phyloP scores from a whole-genome alignment of 1,140 invertebrate genomes.

The Bactericera cockerelli region DNA sequence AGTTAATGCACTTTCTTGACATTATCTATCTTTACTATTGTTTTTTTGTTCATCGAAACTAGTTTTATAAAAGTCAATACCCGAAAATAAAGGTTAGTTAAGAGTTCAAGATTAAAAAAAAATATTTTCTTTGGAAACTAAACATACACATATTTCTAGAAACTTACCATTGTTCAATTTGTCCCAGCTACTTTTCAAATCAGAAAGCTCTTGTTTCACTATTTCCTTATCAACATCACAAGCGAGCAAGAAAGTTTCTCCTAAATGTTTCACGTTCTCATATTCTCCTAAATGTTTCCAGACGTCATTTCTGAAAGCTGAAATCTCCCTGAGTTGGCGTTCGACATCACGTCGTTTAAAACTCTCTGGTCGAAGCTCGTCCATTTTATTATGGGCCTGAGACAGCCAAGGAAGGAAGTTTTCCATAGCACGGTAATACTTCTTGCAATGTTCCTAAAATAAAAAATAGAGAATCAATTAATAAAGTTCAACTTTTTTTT shows the following conservation, averaged over 20 bases:
- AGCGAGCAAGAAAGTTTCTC: constrained; percentile 66
- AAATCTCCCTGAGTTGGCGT: constrained; percentile 75
- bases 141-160: too few relatives aligned
- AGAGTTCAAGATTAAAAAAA: too few relatives aligned
- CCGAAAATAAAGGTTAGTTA: too few relatives aligned
- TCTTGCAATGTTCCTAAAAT: constrained; percentile 63
- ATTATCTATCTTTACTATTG: too few relatives aligned
- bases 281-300: constrained; percentile 85
- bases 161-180: constrained; percentile 66
- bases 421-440: constrained; percentile 71
- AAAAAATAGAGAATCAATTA: constrained; percentile 5
- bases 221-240: constrained; percentile 83
- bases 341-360: constrained; percentile 76
- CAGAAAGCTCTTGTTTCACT: constrained; percentile 62
- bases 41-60: too few relatives aligned
- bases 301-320: constrained; percentile 79
- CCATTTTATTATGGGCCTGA: constrained; percentile 70
- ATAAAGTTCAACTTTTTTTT: neutral
- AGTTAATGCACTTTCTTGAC: too few relatives aligned
- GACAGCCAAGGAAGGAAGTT: constrained; percentile 75
- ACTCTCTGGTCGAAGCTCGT: constrained; percentile 56
- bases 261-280: constrained; percentile 68
- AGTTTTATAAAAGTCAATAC: too few relatives aligned
- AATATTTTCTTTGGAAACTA: too few relatives aligned
- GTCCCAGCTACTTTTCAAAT: constrained; percentile 77